Evolutionary conservation across 1,140 invertebrate genomes (phyloP), one percentile per base, ranked within the genome.

Genomic region (Platorchestia sp.): DNA sequence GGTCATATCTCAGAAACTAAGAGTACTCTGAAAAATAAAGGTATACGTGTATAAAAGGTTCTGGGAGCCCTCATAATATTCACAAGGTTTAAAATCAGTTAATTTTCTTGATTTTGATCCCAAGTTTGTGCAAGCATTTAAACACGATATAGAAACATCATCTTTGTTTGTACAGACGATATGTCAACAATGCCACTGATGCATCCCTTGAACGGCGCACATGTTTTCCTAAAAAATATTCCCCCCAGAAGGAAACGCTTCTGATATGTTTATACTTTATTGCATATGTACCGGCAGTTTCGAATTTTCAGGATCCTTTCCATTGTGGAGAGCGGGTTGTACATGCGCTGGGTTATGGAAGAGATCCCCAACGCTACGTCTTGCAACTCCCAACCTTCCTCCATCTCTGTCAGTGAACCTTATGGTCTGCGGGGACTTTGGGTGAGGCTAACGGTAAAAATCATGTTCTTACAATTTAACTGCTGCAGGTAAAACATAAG

Each of bases 391-490:
- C 91, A 47, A 93, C 44, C 91, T 40, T 45, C 91, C 43, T 47
- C 91, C 91, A 93, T 93, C 44, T 93, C 91, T 40, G 91, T 93
- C 91, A 93, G 91, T 36, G 91, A 93, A 44, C 91, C 91, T 41
- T 93, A 93, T n/a, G 91, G n/a, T 47, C 44, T 93, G 10, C 43
- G 40, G 44, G 91, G 91, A n/a, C 91, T 93, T 10, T 93, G 91
- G 91, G 91, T 93, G 19, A 45, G 91, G 6, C 43, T 16, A n/a
- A 40, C 40, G 59, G 14, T 75, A 36, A 75, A 75, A 75, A 22
- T 75, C 59, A 40, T 40, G 45, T 7, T 93, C 3, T 45, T 27
- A 1, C 10, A 27, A 14, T 47, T 44, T 43, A 3, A 14, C 0
- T 45, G 6, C 7, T 27, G 45, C 14, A 27, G 45, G 10, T 27